Evolutionary conservation across 2,888 invertebrate species (phyloP), one percentile per base, ranked within the genome.

Genomic region (Tridacna gigas): DNA sequence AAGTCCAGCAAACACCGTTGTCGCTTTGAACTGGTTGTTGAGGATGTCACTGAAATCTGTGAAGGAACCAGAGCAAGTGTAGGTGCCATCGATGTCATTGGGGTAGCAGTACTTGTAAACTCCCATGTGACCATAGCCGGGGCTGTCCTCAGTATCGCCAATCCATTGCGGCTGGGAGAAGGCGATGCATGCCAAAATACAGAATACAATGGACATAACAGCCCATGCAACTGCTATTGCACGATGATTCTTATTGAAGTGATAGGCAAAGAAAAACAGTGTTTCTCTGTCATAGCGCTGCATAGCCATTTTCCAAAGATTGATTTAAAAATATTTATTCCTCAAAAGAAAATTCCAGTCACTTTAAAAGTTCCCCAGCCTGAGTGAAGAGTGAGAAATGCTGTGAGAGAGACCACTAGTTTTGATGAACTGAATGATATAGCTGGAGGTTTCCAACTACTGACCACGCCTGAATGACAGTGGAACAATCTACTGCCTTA

Each of bases 141-240:
- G 90, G 47, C 88, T 85, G 7, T 91, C 89, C 25, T 80, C 77
- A 18, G 94, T 93, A 83, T 94, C 94, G 0, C 95, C 95, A 47
- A 95, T 93, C 95, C 95, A 95, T 73, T 94, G 93, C 73, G 98
- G 98, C 85, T 98, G 98, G 80, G 99, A 97, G 95, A 99, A 98
- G 1, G 98, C 97, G 37, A 99, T 98, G 90, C 97, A 97, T 92
- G 97, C 97, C 93, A 99, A 98, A 93, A 99, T 98, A 87, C 98
- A 98, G 95, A 98, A 98, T 95, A 98, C 99, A 94, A 99, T 97
- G 89, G 98, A 98, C 95, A 99, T 98, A 94, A 99, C 97, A 86
- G 97, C 98, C 99, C 99, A 99, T 91, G 99, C 96, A 86, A 99
- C 98, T 75, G 98, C 98, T 88, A 99, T 98, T 76, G 98, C 98